Percentiles rank a stretch among this genome's conserved stretches.
Evolutionary conservation across 64 coral and sea anemone genomes (phyloP).

Genomic region (Acropora tenuis): DNA sequence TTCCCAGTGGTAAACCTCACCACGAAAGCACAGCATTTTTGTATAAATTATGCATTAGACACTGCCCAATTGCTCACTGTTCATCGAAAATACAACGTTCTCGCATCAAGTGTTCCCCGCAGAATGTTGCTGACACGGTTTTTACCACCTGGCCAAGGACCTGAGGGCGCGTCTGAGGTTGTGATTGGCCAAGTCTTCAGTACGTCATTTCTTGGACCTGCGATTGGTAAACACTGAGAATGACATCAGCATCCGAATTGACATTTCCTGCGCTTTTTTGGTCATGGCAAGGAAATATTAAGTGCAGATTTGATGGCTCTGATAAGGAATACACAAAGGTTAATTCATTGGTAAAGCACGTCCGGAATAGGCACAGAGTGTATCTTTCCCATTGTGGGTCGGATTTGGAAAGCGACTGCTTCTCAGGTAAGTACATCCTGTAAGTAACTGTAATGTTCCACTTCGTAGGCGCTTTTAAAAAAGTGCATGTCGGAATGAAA

Average conservation of each 20-base stretch:
- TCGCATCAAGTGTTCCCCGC: no score
- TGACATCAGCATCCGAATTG: neutral
- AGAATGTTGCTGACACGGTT: no score
- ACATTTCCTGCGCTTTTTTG: neutral
- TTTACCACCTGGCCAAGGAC: no score
- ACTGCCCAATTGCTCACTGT: no score
- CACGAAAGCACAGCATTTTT: no score
- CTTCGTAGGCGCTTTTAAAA: neutral
- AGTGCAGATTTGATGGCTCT: constrained; percentile 41
- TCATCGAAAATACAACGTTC: no score
- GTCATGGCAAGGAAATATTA: constrained; percentile 24
- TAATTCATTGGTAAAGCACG: constrained; percentile 59
- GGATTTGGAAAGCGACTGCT: neutral
- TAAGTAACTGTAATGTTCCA: constrained; percentile 2
- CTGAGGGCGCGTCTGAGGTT: neutral
- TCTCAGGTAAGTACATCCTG: constrained; percentile 10
- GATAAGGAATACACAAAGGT: constrained; percentile 34
- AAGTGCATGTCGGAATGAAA: neutral
- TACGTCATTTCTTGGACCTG: neutral
- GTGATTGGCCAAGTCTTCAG: neutral
- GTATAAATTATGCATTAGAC: no score
- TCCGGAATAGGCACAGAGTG: constrained; percentile 8
- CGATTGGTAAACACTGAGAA: neutral
- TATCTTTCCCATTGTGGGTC: constrained; percentile 9
- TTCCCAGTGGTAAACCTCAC: no score